phyloP scores from a whole-genome alignment of 2,113 vertebrate species.

The Anguilla japonica region DNA sequence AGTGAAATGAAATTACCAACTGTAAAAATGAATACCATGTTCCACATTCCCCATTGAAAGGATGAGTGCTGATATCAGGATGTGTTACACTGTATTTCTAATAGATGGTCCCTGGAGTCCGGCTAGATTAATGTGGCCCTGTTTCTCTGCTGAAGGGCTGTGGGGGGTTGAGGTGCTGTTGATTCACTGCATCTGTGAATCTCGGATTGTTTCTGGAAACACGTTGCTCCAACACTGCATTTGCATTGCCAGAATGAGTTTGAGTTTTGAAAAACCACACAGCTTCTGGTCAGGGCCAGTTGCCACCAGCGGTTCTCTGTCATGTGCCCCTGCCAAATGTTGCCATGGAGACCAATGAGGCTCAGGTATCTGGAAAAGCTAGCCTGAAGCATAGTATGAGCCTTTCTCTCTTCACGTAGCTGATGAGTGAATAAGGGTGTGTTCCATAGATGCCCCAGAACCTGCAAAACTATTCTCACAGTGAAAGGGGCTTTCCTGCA shows the following conservation, averaged over 20 bases:
- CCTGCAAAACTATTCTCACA: neutral
- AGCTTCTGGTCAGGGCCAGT: neutral
- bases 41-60: slow-evolving; percentile 42
- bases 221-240: neutral
- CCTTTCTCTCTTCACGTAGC: neutral
- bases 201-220: neutral
- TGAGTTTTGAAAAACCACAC: neutral
- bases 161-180: slow-evolving; percentile 17
- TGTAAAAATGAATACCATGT: slow-evolving; percentile 42
- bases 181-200: neutral
- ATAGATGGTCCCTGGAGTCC: slow-evolving; percentile 28
- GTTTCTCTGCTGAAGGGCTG: slow-evolving; percentile 25
- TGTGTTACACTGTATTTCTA: slow-evolving; percentile 47
- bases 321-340: neutral
- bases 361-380: neutral
- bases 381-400: neutral
- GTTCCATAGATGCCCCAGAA: neutral
- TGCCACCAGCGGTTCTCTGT: neutral
- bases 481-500: neutral
- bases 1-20: slow-evolving; percentile 20
- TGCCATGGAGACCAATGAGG: neutral
- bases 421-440: neutral
- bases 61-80: slow-evolving; percentile 45
- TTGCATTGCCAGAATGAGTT: neutral
- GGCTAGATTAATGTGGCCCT: slow-evolving; percentile 45